Evolutionary conservation across 92 coral and sea anemone species (phyloP).

Genomic region (Pocillopora grandis): DNA sequence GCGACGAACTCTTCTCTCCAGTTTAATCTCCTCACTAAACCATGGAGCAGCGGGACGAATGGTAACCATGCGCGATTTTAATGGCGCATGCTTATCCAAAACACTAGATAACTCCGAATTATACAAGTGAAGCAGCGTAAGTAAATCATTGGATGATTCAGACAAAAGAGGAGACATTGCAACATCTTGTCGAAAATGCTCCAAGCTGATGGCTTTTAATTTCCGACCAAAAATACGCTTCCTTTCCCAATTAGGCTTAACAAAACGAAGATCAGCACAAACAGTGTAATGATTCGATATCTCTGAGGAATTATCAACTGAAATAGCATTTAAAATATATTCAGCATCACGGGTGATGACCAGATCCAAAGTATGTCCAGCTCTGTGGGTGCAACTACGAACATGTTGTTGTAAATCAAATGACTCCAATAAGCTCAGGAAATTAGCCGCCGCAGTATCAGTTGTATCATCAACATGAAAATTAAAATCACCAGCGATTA

Average conservation of each 20-base stretch:
- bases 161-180: neutral
- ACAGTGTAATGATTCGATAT: neutral
- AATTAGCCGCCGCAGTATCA: neutral
- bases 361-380: neutral
- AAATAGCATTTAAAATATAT: neutral
- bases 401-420: neutral
- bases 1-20: too few relatives aligned
- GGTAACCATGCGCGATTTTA: too few relatives aligned
- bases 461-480: neutral
- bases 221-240: neutral
- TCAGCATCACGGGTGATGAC: neutral
- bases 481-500: neutral
- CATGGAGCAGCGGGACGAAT: too few relatives aligned
- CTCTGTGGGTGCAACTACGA: neutral
- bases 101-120: neutral
- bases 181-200: neutral
- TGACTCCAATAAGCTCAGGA: neutral
- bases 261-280: neutral
- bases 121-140: slow-evolving; percentile 1
- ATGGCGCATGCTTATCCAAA: too few relatives aligned
- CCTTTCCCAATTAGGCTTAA: neutral
- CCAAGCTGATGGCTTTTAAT: neutral
- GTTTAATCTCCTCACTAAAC: too few relatives aligned
- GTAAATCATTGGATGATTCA: neutral
- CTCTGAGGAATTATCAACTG: neutral